Conservation (phyloP, 2,888 invertebrate genomes). For the Protula sp. region DNA sequence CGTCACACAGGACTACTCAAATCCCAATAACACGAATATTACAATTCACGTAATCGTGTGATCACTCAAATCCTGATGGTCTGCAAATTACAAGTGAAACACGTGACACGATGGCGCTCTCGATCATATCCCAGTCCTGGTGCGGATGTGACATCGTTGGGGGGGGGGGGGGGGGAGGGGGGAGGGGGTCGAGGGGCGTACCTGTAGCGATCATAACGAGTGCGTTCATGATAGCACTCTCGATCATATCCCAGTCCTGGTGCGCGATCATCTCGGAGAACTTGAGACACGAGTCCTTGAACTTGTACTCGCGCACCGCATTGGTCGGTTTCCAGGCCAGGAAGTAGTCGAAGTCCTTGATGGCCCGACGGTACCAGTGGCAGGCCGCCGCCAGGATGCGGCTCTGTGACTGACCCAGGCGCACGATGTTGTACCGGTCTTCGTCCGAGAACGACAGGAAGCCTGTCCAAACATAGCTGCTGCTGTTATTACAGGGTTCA, state of each 20-base stretch:
- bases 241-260: constrained; percentile 16
- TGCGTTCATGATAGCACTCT: constrained; percentile 21
- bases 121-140: constrained; percentile 16
- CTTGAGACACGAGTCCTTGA: constrained; percentile 15
- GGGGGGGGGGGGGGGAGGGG: too few relatives aligned
- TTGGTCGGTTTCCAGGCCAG: constrained; percentile 16
- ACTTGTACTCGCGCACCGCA: constrained; percentile 9
- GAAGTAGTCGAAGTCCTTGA: constrained; percentile 19
- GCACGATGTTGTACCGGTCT: constrained; percentile 23
- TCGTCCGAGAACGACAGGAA: constrained; percentile 15
- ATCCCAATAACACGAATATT: too few relatives aligned
- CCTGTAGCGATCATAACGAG: constrained; percentile 21
- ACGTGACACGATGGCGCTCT: constrained; percentile 19
- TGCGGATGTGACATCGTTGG: too few relatives aligned
- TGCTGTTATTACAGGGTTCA: too few relatives aligned
- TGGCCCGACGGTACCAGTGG: constrained; percentile 20
- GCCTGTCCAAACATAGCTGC: too few relatives aligned
- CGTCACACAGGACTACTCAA: too few relatives aligned
- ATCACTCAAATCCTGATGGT: too few relatives aligned
- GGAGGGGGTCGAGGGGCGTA: too few relatives aligned
- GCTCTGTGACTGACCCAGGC: constrained; percentile 24
- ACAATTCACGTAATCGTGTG: too few relatives aligned
- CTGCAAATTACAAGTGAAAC: too few relatives aligned
- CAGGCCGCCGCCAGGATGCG: constrained; percentile 21
- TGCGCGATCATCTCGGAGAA: constrained; percentile 14